Percentiles rank a stretch among this genome's conserved stretches.
These are phyloP conservation scores for Sitta carolinensis DNA, from an alignment of 2,797 vertebrate genomes.

Conservation along the genomic window DNA sequence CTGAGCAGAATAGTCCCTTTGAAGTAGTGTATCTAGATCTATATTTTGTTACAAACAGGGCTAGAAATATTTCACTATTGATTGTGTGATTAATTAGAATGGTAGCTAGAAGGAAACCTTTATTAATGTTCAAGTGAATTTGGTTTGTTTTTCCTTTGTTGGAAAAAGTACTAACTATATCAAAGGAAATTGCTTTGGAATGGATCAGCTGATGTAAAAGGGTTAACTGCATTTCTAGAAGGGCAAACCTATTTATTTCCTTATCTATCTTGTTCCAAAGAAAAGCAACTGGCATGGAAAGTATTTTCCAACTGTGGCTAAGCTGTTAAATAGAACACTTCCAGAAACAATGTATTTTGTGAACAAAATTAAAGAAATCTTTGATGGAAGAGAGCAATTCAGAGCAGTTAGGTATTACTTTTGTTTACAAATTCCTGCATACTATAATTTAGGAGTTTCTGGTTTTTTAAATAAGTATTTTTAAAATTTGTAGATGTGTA, in stretches of 20 bases:
- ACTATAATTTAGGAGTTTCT: background rate
- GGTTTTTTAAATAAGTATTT: rapidly evolving
- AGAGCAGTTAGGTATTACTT: background rate
- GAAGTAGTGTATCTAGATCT: background rate
- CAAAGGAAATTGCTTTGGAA: conserved; percentile 1
- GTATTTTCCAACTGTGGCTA: conserved; percentile 19
- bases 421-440: background rate
- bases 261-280: conserved; percentile 42
- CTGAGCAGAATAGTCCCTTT: background rate
- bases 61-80: conserved; percentile 20
- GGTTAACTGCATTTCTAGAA: conserved; percentile 30
- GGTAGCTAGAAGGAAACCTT: background rate
- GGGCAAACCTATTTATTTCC: conserved; percentile 31
- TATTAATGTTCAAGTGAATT: background rate
- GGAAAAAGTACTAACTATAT: background rate
- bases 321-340: conserved; percentile 42
- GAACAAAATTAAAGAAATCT: background rate
- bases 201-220: background rate
- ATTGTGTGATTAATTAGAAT: conserved; percentile 31
- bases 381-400: background rate
- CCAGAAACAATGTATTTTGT: background rate
- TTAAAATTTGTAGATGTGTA: background rate
- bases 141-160: background rate
- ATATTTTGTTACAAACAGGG: background rate
- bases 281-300: conserved; percentile 20